These are phyloP conservation scores for Phoenicopterus ruber DNA, from an alignment of 2,113 vertebrate genomes.

Conservation along the genomic window DNA sequence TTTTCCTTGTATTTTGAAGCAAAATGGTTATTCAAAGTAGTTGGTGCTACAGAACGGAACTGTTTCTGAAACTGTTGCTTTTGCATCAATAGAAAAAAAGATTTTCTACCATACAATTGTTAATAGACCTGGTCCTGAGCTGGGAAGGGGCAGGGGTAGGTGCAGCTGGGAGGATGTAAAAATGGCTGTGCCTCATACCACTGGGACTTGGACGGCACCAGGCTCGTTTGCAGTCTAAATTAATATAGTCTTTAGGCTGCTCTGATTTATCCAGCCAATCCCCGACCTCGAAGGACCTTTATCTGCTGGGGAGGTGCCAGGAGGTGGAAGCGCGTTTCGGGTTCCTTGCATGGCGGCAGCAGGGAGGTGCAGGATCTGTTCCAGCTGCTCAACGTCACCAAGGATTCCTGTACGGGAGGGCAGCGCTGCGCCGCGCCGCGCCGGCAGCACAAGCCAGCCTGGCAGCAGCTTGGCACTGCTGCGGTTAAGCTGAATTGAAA, in stretches of 20 bases:
- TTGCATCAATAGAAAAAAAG: neutral
- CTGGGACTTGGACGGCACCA: neutral
- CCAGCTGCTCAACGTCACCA: constrained; percentile 33
- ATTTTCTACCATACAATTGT: neutral
- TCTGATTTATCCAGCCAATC: neutral
- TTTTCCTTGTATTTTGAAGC: neutral
- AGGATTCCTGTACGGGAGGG: neutral
- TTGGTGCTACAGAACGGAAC: neutral
- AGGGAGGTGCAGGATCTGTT: neutral
- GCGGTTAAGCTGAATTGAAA: neutral
- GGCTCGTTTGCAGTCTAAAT: neutral
- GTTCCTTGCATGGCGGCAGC: neutral
- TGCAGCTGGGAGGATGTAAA: neutral
- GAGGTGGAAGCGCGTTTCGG: neutral
- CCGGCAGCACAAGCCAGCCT: neutral
- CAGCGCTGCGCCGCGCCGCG: neutral
- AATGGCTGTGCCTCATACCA: neutral
- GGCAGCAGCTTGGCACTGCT: neutral
- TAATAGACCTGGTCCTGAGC: neutral
- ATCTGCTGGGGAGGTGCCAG: constrained; percentile 4
- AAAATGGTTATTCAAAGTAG: neutral
- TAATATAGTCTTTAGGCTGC: neutral
- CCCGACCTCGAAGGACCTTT: neutral
- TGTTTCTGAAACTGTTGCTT: neutral
- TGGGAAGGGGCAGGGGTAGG: neutral